phyloP scores from a whole-genome alignment of 1,140 invertebrate species.

The Scylla paramamosain region DNA sequence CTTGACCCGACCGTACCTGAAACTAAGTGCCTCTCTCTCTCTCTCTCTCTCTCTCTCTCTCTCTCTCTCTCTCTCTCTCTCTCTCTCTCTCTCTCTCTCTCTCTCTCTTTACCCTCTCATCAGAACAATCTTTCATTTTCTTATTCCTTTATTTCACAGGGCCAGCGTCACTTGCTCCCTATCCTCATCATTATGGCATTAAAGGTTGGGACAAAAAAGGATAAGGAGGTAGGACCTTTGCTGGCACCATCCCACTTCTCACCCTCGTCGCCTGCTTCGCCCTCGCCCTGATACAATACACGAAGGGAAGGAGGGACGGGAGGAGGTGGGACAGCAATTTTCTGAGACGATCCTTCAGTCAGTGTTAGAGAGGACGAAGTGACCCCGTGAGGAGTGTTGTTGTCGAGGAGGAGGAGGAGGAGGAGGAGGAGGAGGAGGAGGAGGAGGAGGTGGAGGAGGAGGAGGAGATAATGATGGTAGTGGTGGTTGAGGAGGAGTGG shows the following conservation, averaged over 20 bases:
- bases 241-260: neutral
- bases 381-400: neutral
- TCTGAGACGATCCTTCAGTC: neutral
- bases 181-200: neutral
- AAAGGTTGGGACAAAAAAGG: too few species aligned
- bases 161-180: neutral
- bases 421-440: neutral
- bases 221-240: neutral
- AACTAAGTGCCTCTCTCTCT: constrained; percentile 21
- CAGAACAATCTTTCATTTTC: neutral
- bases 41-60: constrained; percentile 20
- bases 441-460: neutral
- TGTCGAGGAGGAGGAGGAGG: neutral
- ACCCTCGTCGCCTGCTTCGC: neutral
- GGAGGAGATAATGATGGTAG: too few species aligned
- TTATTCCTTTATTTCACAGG: too few species aligned
- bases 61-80: constrained; percentile 34
- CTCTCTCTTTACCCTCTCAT: neutral
- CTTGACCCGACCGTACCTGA: neutral
- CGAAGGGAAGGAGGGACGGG: neutral
- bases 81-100: constrained; percentile 33
- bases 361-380: neutral
- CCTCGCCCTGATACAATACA: neutral
- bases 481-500: neutral
- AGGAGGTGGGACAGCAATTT: neutral